Evolutionary conservation across 1,140 invertebrate species (phyloP).

Genomic region (Drosophila carrolli): DNA sequence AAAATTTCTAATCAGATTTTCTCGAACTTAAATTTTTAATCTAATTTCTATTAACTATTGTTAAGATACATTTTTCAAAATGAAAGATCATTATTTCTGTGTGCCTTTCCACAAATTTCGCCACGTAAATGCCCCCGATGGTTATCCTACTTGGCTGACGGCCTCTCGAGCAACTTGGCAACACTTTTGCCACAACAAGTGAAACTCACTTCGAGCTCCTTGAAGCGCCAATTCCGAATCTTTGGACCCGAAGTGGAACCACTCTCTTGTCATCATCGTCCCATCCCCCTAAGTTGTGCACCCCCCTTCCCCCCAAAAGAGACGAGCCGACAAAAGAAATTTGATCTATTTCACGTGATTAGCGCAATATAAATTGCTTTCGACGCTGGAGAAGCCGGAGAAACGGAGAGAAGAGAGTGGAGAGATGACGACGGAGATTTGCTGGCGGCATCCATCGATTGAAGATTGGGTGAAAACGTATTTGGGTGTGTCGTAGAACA

Average conservation of each 20-base stretch:
- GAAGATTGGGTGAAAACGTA: slow-evolving; percentile 75
- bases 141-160: slow-evolving; percentile 33
- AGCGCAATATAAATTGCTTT: slow-evolving; percentile 75
- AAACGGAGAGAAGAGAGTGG: slow-evolving; percentile 16
- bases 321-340: slow-evolving; percentile 67
- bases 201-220: slow-evolving; percentile 30
- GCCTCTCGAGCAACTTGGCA: slow-evolving; percentile 26
- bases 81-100: neutral
- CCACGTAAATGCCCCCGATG: slow-evolving; percentile 27
- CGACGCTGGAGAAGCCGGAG: slow-evolving; percentile 22
- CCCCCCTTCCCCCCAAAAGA: no score
- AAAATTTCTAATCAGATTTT: no score
- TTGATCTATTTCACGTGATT: slow-evolving; percentile 81
- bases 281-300: no score
- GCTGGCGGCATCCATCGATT: slow-evolving; percentile 55
- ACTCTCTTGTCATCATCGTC: slow-evolving; percentile 25
- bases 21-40: no score
- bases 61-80: neutral
- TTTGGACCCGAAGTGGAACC: slow-evolving; percentile 16
- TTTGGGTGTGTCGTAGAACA: slow-evolving; percentile 54
- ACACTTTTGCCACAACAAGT: slow-evolving; percentile 38
- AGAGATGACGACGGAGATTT: slow-evolving; percentile 28
- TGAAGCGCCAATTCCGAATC: slow-evolving; percentile 24
- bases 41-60: neutral
- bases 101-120: slow-evolving; percentile 3